phyloP scores from a whole-genome alignment of 2,888 invertebrate genomes.

The Drosophila fulvimacula region DNA sequence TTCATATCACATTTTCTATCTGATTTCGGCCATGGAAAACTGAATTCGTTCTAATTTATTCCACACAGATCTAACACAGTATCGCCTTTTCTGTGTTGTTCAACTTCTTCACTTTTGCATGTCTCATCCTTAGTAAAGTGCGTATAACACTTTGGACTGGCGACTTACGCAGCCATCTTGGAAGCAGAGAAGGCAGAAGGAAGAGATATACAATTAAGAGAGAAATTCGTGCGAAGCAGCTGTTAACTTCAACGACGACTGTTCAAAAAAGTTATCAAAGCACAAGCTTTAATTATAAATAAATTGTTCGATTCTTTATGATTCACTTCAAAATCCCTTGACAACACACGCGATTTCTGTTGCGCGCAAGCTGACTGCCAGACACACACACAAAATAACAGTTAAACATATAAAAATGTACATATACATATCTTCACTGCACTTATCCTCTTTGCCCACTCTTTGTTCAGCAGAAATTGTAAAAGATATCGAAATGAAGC shows the following conservation, averaged over 20 bases:
- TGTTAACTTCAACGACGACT: not conserved
- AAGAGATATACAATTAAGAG: not conserved
- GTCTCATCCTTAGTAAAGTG: too few species aligned
- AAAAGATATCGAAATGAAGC: constrained; percentile 6
- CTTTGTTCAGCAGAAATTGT: constrained; percentile 1
- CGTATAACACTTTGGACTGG: too few species aligned
- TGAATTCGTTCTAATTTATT: too few species aligned
- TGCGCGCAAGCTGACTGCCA: not conserved
- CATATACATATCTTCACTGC: constrained; percentile 12
- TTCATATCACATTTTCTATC: not conserved
- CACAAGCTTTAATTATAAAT: constrained; percentile 32
- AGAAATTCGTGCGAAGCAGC: not conserved
- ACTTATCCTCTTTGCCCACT: too few species aligned
- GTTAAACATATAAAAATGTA: constrained; percentile 19
- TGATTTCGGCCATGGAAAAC: not conserved
- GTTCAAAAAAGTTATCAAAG: constrained; percentile 45
- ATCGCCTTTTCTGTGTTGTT: too few species aligned
- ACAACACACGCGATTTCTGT: constrained; percentile 23
- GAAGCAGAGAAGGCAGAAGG: not conserved
- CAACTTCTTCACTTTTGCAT: too few species aligned
- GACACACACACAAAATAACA: not conserved
- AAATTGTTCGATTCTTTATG: constrained; percentile 38
- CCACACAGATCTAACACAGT: too few species aligned
- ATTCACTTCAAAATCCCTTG: constrained; percentile 22
- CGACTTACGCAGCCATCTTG: constrained; percentile 14